phyloP scores from a whole-genome alignment of 2,113 vertebrate genomes.

The Hyla sarda region DNA sequence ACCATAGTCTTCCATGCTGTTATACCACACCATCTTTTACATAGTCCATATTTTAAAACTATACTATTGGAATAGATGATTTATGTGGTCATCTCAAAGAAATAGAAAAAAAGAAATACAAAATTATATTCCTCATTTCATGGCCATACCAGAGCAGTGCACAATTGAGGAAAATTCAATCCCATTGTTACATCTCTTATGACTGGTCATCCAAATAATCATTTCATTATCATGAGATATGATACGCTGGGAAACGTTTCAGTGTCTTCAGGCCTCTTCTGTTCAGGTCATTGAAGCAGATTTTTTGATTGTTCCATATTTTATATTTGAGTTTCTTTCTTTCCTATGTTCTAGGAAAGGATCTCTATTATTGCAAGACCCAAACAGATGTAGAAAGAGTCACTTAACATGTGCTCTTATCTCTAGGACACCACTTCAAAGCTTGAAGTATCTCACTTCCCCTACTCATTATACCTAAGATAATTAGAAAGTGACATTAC shows the following conservation, averaged over 20 bases:
- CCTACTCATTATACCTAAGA: not conserved
- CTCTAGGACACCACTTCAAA: not conserved
- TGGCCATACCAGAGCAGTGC: not conserved
- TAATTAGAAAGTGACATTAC: not conserved
- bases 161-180: not conserved
- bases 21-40: not conserved
- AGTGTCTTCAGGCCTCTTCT: conserved; percentile 1
- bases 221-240: not conserved
- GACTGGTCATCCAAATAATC: conserved; percentile 26
- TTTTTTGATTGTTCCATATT: not conserved
- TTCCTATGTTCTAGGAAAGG: not conserved
- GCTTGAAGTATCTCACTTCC: not conserved
- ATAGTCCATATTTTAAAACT: not conserved
- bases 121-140: not conserved
- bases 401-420: not conserved
- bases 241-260: not conserved
- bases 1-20: not conserved
- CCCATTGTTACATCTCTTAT: not conserved
- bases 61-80: too few species aligned
- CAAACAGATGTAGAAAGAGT: not conserved
- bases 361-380: not conserved
- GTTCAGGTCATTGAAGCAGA: not conserved
- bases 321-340: not conserved
- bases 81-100: not conserved
- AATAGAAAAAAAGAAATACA: not conserved